Evolutionary conservation across 30 jellyfish, hydroid and myxozoan species (phyloP).

Genomic region (Hydra vulgaris): DNA sequence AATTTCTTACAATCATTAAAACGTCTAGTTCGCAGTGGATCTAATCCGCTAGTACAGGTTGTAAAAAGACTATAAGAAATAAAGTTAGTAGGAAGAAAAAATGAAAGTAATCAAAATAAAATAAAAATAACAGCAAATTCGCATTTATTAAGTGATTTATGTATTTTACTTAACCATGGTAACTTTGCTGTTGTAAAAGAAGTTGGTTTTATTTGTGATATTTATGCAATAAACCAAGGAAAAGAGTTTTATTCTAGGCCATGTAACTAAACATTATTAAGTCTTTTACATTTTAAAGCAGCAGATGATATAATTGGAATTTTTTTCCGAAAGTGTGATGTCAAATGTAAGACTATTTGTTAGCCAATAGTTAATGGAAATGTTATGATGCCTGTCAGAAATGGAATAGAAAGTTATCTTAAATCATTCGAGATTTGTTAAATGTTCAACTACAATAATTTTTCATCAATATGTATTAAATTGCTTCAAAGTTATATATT

Average conservation of each 20-base stretch:
- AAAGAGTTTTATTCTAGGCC: background rate
- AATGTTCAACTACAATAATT: background rate
- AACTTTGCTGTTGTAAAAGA: no score
- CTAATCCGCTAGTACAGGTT: no score
- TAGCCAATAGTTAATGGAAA: background rate
- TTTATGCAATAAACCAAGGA: background rate
- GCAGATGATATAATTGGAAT: background rate
- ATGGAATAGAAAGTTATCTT: background rate
- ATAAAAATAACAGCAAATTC: no score
- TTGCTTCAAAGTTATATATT: background rate
- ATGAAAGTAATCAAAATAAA: no score
- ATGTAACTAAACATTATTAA: background rate
- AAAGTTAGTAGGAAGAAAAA: no score
- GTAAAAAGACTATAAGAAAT: no score
- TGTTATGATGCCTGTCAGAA: background rate
- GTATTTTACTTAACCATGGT: no score
- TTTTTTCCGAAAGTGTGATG: background rate
- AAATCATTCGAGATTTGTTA: background rate
- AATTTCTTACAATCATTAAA: background rate
- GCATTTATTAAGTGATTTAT: no score
- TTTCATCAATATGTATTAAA: background rate
- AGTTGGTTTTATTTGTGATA: background rate
- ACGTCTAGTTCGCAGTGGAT: no score
- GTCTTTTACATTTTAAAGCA: background rate
- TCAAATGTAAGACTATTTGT: no score